Base-by-base conservation (phyloP, 2,113 vertebrate species). In the Grantiella picta region DNA sequence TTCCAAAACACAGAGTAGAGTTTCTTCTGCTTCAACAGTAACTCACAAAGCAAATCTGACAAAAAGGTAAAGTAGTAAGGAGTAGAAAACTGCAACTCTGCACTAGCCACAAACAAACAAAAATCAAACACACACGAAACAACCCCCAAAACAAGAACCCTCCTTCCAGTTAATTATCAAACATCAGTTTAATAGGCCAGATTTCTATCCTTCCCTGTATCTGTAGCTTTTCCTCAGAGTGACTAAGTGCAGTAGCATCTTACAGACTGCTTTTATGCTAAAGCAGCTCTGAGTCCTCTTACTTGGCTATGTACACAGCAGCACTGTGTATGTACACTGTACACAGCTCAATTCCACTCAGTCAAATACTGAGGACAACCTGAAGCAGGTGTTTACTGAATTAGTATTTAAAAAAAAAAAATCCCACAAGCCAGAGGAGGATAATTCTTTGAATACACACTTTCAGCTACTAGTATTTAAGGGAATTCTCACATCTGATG, bases 361-460 rank as follows among this genome's bases (percentile, higher is more conserved):
- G 28, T 29, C 15, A 60, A 35, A 73, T 33, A 47, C 9, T 15
- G 12, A 82, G 12, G 29, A 54, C 47, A 95, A 57, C 22, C 31
- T 44, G 47, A 66, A 82, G 64, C 59, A 49, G 40, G 14, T 77
- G 24, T 61, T 93, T 71, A 89, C 47, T 53, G 11, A 63, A 65
- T 24, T 18, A 71, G 25, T 33, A 80, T 63, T 44, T 29, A 56
- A 68, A 86, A 40, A 49, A 27, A 31, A 22, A 69, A 66, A 35
- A 3, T 3, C 2, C 3, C 1, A 24, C 0, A 4, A 49, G 4
- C 8, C 28, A 45, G 42, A 69, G 4, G 20, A 60, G 25, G 19
- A 6, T 56, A 47, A 5, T 52, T 57, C 23, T 52, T 53, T 82
- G n/a, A 92, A 78, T 57, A 84, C 14, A 18, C 8, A 35, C 33